Base-by-base conservation (phyloP, 2,113 vertebrate species). In the Aplodontia rufa region DNA sequence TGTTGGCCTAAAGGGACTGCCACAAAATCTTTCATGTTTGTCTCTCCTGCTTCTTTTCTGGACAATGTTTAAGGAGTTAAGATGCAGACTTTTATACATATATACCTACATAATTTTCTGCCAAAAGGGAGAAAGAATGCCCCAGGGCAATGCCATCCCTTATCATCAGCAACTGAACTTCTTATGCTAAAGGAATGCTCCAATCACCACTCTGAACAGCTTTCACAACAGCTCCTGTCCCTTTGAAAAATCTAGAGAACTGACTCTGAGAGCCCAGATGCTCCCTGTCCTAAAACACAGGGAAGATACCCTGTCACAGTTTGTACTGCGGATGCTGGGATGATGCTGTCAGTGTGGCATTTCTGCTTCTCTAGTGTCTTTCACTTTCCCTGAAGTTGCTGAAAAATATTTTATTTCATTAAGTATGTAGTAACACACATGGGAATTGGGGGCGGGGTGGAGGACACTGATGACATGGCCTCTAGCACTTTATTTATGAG, bases 401-500 rank as follows among this genome's bases (percentile, higher is more conserved):
- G 64, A 78, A 94, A 97, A 94, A 97, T 58, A 89, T 85, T 94
- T 55, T 64, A 91, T 89, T 95, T 96, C 90, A 97, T 95, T 93
- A 97, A 97, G 81, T 79, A 71, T 91, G 93, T 93, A 90, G 82
- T 86, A 95, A 95, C 76, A 93, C 88, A 95, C 75, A 93, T 19
- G 88, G 93, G 94, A 96, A 35, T 86, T 42, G 71, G 80, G 74
- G 26, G 37, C 64, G 62, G 26, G 87, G 90, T 49, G 28, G 93
- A 95, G 93, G 97, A 87, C 92, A 91, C 0, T 76, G 92, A 82
- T 91, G 93, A 83, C 53, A 95, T 93, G 93, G 75, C 90, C 87
- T 97, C 91, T 89, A 97, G 93, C 87, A 96, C 71, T 96, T 94
- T 96, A 96, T 97, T 96, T 96, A 94, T 94, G 93, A 95, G 91